Conservation (phyloP, 2,888 invertebrate species). For the Caenorhabditis doughertyi region DNA sequence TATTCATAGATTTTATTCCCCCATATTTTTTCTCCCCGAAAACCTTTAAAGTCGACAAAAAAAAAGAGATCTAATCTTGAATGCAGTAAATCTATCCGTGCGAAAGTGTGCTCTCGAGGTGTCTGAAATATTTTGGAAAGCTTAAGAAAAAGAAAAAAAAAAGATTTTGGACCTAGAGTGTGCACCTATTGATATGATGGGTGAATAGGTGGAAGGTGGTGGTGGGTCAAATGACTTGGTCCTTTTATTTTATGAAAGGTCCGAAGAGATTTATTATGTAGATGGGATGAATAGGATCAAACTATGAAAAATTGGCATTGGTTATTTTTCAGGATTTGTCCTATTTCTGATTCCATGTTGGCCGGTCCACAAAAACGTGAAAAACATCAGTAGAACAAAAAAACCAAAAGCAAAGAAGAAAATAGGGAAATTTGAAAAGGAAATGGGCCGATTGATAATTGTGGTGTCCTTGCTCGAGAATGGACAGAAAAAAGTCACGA, state of each 20-base stretch:
- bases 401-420: conserved; percentile 1
- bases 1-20: neutral
- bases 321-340: neutral
- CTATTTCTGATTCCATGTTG: no score
- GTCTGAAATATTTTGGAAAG: neutral
- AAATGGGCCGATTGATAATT: conserved; percentile 51
- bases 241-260: neutral
- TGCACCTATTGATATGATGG: neutral
- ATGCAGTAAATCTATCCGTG: conserved; percentile 59
- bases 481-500: neutral
- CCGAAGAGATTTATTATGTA: no score
- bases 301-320: no score
- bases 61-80: conserved; percentile 34
- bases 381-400: neutral
- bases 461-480: neutral
- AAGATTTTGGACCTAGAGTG: neutral
- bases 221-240: neutral
- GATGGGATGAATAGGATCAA: no score
- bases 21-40: no score
- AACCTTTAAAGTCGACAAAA: no score
- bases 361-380: neutral
- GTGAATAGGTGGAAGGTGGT: neutral
- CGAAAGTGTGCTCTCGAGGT: conserved; percentile 32
- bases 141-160: neutral
- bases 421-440: conserved; percentile 21